Base-by-base conservation (phyloP, 2,888 invertebrate species). In the Panopea generosa region DNA sequence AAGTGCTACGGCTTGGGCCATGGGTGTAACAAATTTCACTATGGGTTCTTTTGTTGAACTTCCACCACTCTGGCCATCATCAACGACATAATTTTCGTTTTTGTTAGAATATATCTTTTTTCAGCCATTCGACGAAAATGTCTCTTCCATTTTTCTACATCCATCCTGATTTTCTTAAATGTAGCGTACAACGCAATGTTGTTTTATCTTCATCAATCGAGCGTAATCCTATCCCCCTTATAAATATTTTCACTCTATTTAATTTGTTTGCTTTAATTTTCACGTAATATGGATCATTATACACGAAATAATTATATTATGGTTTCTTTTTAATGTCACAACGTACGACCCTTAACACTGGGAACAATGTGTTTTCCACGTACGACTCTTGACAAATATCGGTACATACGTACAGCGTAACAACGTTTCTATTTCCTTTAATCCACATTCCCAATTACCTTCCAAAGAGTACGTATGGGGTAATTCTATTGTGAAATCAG, bases 61-160 rank as follows among this genome's bases (percentile, higher is more conserved):
- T 16, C 47, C 47, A 3, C 55, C 55, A 14, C 26, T 26, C 16
- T 55, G 55, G 2, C 27, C 55, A 33, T 6, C n/a, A n/a, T 22
- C 22, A 4, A 55, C 55, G 11, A 55, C n/a, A n/a, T 55, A 55
- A 1, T 6, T 2, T 2, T 29, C 61, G 7, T 4, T 47, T 16
- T 47, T 24, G 27, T 33, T 47, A 29, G 61, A 11, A 29, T 2
- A 18, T 7, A 2, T 49, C 20, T 47, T 16, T 26, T 49, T 49
- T 61, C 61, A 2, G 50, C 50, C 61, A 50, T 61, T 2, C 33
- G 26, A 20, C n/a, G 49, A 22, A 61, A 61, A 29, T 50, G 50
- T 27, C 33, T 14, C 29, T 11, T 61, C 61, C 61, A 61, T 14
- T 33, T 61, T 26, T 61, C 61, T 61, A 61, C 50, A 29, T 61